phyloP scores from a whole-genome alignment of 1,140 invertebrate species.

The Himalopsyche phryganea region DNA sequence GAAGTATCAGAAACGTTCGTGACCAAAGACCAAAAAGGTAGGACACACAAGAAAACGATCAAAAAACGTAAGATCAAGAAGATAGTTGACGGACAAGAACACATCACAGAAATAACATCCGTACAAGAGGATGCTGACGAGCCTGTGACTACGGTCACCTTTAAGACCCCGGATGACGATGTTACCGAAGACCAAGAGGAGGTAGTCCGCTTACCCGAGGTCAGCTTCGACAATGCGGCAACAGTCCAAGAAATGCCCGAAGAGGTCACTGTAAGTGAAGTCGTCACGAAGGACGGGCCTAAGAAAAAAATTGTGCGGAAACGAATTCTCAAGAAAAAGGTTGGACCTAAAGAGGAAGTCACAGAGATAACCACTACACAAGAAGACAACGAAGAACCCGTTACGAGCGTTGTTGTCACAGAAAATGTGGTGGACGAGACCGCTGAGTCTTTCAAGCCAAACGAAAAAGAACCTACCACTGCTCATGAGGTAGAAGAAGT shows the following conservation, averaged over 20 bases:
- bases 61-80: constrained; percentile 39
- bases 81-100: constrained; percentile 40
- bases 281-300: constrained; percentile 36
- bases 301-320: constrained; percentile 36
- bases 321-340: constrained; percentile 37
- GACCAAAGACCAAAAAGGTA: constrained; percentile 20
- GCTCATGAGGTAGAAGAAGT: constrained; percentile 8
- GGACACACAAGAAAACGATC: constrained; percentile 29
- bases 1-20: constrained; percentile 12
- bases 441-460: background rate
- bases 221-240: constrained; percentile 5
- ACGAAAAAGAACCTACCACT: background rate
- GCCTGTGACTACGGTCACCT: constrained; percentile 33
- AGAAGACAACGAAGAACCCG: constrained; percentile 30
- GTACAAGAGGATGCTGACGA: constrained; percentile 41
- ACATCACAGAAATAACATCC: constrained; percentile 45
- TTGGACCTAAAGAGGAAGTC: constrained; percentile 37
- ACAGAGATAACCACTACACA: constrained; percentile 36
- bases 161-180: background rate
- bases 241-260: constrained; percentile 30
- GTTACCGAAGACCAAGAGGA: background rate
- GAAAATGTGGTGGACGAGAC: constrained; percentile 25
- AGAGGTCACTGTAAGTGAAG: constrained; percentile 30
- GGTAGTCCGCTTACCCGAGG: background rate
- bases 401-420: constrained; percentile 32